phyloP scores from a whole-genome alignment of 1,140 invertebrate genomes.

The Drosophila prosaltans region DNA sequence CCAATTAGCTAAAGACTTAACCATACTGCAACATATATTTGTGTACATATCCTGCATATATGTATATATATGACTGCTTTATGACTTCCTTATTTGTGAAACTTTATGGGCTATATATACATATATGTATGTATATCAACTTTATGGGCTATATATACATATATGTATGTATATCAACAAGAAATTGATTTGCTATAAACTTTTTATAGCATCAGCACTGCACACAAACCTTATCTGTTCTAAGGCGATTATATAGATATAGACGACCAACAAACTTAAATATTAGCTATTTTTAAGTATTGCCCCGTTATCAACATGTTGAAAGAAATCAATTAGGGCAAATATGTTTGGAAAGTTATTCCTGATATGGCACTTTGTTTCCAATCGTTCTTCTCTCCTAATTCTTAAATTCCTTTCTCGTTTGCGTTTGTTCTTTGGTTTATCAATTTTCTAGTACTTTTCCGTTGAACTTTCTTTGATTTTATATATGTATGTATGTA shows the following conservation, averaged over 20 bases:
- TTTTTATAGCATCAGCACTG: not conserved
- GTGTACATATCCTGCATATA: not conserved
- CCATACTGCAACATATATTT: too few relatives aligned
- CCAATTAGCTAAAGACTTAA: slow-evolving; percentile 43
- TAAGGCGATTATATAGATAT: slow-evolving; percentile 1
- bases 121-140: too few relatives aligned
- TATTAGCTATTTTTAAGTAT: not conserved
- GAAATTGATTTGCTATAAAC: slow-evolving; percentile 4
- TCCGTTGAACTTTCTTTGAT: slow-evolving; percentile 1
- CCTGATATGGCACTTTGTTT: not conserved
- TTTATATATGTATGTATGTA: not conserved
- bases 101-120: not conserved
- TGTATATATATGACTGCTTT: not conserved
- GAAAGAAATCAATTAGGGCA: slow-evolving; percentile 12
- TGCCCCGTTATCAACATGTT: not conserved
- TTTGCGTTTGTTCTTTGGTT: not conserved
- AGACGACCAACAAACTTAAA: not conserved
- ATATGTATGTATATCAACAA: not conserved
- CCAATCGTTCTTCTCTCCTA: not conserved
- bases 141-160: not conserved
- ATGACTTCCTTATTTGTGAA: not conserved
- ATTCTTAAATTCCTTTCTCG: not conserved
- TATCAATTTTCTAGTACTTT: slow-evolving; percentile 1
- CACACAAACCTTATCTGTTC: not conserved
- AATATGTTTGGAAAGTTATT: slow-evolving; percentile 6